phyloP scores from a whole-genome alignment of 2,888 invertebrate genomes.

The Epistrophella euchroma region DNA sequence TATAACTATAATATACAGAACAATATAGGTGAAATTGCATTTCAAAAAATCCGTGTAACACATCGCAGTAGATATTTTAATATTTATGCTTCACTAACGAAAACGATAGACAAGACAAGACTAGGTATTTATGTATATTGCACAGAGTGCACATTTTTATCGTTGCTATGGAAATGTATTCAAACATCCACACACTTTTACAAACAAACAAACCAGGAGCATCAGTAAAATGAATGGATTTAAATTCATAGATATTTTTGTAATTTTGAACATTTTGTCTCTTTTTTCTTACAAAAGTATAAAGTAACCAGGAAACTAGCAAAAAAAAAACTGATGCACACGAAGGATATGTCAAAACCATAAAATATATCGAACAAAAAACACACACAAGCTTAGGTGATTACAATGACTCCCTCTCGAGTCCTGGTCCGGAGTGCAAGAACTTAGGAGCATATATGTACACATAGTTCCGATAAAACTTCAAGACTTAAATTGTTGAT shows the following conservation, averaged over 20 bases:
- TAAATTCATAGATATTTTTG: slow-evolving; percentile 74
- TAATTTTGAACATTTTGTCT: slow-evolving; percentile 44
- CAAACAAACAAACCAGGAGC: slow-evolving; percentile 5
- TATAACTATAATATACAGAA: slow-evolving; percentile 9
- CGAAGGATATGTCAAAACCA: slow-evolving; percentile 73
- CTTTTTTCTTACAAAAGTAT: slow-evolving; percentile 18
- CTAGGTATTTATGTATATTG: background rate
- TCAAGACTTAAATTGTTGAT: slow-evolving; percentile 15
- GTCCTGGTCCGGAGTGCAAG: background rate
- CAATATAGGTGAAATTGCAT: slow-evolving; percentile 66
- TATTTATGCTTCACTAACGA: slow-evolving; percentile 64
- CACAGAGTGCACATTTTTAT: slow-evolving; percentile 11
- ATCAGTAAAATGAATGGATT: slow-evolving; percentile 66
- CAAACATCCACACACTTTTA: background rate
- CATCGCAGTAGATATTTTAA: slow-evolving; percentile 64
- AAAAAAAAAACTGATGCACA: slow-evolving; percentile 67
- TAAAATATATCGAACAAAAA: slow-evolving; percentile 63
- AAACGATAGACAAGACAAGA: slow-evolving; percentile 10
- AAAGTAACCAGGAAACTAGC: slow-evolving; percentile 53
- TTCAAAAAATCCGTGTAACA: slow-evolving; percentile 57
- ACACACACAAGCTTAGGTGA: slow-evolving; percentile 53
- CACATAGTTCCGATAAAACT: slow-evolving; percentile 7
- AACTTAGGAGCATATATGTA: background rate
- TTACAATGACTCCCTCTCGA: slow-evolving; percentile 30
- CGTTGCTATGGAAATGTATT: slow-evolving; percentile 11